Base-by-base conservation (phyloP, 1,140 invertebrate genomes). In the Sitodiplosis mosellana region DNA sequence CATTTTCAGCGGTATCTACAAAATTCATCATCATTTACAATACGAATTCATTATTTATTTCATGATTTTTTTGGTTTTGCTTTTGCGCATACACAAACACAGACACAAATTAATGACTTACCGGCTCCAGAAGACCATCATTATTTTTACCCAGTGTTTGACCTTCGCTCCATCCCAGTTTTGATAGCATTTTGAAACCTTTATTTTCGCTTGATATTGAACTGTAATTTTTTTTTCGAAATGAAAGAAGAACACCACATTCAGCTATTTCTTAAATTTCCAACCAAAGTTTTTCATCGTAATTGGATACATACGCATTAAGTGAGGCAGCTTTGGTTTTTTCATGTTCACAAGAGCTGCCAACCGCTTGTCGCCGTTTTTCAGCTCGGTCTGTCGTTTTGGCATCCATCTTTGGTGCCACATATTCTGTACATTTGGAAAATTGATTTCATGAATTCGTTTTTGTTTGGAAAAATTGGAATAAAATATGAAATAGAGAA, bases 81-180 rank as follows among this genome's bases (percentile, higher is more conserved):
- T 49, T 46, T 17, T 40, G 14, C 17, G 3, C 33, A n/a, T 1
- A 0, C 33, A 36, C 22, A 14, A 36, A 4, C 36, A 21, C 55
- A 51, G 43, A 50, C 43, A 22, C 22, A 22, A 33, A 8, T 22
- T 41, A 47, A 54, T 37, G 19, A 79, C 81, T 80, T 67, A 90
- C 87, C 17, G 88, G 88, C 63, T 89, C 80, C 17, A 68, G 67
- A 15, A 82, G 70, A 12, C 86, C 87, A 54, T 73, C 69, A 45
- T 63, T 65, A 52, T 75, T 75, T 64, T 86, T 88, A 12, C 90
- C 90, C 42, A 95, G 67, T 1, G 80, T 73, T 53, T 86, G 72
- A 46, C 89, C 90, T 64, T 84, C 79, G n/a, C 75, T 78, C 89
- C 88, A 94, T 14, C 90, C 90, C 81, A 94, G 86, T 68, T 91